Base-by-base conservation (phyloP, 2,888 invertebrate genomes). In the Agrotis ipsilon region DNA sequence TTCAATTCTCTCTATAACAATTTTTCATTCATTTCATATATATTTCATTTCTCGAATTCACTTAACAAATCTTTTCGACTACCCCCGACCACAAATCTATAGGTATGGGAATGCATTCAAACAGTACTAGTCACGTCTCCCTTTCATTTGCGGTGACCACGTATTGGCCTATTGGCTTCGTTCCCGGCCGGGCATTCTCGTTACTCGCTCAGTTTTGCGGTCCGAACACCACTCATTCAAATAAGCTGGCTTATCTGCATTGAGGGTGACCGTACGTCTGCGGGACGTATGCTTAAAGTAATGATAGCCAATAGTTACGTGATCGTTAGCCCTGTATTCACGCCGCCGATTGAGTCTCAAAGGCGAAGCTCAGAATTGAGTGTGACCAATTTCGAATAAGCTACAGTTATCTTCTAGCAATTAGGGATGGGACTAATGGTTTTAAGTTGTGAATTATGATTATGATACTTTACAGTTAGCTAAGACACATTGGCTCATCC, bases 131-230 rank as follows among this genome's bases (percentile, higher is more conserved):
- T 86, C 87, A 88, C 89, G 87, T 89, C 75, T 86, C 80, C 82
- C 82, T 90, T 90, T 88, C 89, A 91, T 91, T 89, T 88, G 90
- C 83, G 84, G 87, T 80, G 67, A 60, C 71, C 83, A 84, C 84
- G 85, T 86, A 84, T 86, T 80, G 82, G 84, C 81, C 78, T 85
- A 86, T 88, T 83, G 87, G 83, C 76, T 78, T 66, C 75, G 21
- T 55, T 78, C 69, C 63, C 70, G 69, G 55, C 48, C 63, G 54
- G 68, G 62, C 64, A 66, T 72, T 72, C 89, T 86, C 87, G 86
- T 88, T 88, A 87, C 85, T 82, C 80, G 82, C 83, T 78, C 89
- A 83, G 86, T 86, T 88, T 88, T 90, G 92, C 86, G 90, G 91
- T 88, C 81, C 77, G 81, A 83, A 85, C 88, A 88, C 84, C 84